These are phyloP conservation scores for Holcopasites calliopsidis DNA, from an alignment of 1,140 invertebrate species.

Conservation along the genomic window DNA sequence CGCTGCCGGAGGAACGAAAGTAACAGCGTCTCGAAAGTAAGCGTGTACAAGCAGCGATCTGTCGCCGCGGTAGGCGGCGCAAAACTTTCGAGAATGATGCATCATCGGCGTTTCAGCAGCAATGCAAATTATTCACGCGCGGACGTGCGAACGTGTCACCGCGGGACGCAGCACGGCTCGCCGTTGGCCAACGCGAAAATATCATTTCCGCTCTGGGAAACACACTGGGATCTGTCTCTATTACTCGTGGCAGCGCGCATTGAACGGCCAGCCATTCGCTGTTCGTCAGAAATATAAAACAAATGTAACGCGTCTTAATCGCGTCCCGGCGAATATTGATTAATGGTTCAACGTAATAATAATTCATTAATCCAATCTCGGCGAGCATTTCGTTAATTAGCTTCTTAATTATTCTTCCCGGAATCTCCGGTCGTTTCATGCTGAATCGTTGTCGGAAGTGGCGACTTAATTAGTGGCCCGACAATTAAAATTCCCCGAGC, in stretches of 20 bases:
- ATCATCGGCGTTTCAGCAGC: constrained; percentile 19
- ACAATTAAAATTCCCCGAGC: neutral
- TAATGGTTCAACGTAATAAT: no score
- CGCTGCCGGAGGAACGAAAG: neutral
- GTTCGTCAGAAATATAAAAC: no score
- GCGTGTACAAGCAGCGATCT: neutral
- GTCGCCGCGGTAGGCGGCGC: constrained; percentile 2
- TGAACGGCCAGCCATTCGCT: neutral
- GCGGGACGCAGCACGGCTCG: neutral
- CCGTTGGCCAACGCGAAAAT: constrained; percentile 63
- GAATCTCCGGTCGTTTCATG: no score
- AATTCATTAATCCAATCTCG: neutral
- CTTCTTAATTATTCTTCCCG: neutral
- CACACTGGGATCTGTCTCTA: constrained; percentile 64
- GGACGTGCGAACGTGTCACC: constrained; percentile 23
- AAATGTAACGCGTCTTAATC: no score
- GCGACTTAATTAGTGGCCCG: neutral
- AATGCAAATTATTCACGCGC: constrained; percentile 32
- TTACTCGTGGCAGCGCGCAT: constrained; percentile 48
- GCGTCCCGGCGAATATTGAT: constrained; percentile 65
- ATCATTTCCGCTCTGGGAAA: constrained; percentile 70
- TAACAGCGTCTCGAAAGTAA: constrained; percentile 13
- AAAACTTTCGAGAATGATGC: constrained; percentile 34
- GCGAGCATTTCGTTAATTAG: neutral
- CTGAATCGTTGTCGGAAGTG: neutral